phyloP scores from a whole-genome alignment of 2,113 vertebrate genomes.

The Phainopepla nitens region DNA sequence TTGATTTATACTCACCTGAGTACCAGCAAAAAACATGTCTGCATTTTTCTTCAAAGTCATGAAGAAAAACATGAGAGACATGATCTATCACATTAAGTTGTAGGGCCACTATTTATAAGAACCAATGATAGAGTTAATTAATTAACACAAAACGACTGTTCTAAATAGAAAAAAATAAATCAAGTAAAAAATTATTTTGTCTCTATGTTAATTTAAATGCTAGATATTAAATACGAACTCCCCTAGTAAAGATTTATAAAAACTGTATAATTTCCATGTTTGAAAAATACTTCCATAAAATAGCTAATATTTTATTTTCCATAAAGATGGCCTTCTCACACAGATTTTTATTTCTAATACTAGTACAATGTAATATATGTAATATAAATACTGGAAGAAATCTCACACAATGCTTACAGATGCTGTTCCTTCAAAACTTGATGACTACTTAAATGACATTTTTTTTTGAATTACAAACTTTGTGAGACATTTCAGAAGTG shows the following conservation, averaged over 20 bases:
- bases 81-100: not conserved
- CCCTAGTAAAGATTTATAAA: not conserved
- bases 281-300: not conserved
- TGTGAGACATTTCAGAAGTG: constrained; percentile 4
- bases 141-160: constrained; percentile 17
- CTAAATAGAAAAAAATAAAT: constrained; percentile 48
- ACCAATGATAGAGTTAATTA: constrained; percentile 27
- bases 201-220: not conserved
- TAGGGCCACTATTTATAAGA: not conserved
- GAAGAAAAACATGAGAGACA: not conserved
- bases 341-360: constrained; percentile 37
- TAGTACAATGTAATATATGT: not conserved
- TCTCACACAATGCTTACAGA: not conserved
- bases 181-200: constrained; percentile 26
- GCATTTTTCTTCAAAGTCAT: not conserved
- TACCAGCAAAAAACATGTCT: not conserved
- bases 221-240: not conserved
- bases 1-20: not conserved
- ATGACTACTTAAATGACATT: not conserved
- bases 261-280: not conserved
- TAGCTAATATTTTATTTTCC: not conserved
- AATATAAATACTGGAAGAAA: not conserved
- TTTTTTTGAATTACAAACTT: not conserved
- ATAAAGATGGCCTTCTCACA: not conserved
- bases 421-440: constrained; percentile 23